Evolutionary conservation across 2,797 vertebrate genomes (phyloP).

Genomic region (Microchirus variegatus): DNA sequence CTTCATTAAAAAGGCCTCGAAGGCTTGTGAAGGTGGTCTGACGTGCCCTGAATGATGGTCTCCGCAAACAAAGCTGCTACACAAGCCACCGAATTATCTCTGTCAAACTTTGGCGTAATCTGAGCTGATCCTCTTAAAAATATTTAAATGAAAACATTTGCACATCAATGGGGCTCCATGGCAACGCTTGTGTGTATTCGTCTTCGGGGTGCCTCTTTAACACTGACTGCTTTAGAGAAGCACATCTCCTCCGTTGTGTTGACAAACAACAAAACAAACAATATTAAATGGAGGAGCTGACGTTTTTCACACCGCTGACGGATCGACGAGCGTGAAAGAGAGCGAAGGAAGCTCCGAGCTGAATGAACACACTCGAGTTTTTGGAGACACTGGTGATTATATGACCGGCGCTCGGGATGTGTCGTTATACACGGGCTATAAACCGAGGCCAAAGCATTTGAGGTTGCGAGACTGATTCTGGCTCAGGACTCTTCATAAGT

Average conservation of each 20-base stretch:
- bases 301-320: conserved; percentile 78
- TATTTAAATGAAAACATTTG: conserved; percentile 88
- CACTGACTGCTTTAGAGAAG: conserved; percentile 83
- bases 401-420: conserved; percentile 68
- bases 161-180: conserved; percentile 86
- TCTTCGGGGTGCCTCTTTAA: conserved; percentile 85
- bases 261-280: conserved; percentile 89
- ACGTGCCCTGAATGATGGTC: conserved; percentile 86
- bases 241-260: conserved; percentile 86
- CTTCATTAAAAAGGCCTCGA: conserved; percentile 82
- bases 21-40: conserved; percentile 83
- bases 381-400: conserved; percentile 69
- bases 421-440: conserved; percentile 67
- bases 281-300: conserved; percentile 81
- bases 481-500: conserved; percentile 61
- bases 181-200: conserved; percentile 86
- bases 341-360: conserved; percentile 52
- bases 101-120: conserved; percentile 90
- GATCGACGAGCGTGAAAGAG: conserved; percentile 76
- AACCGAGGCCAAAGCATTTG: conserved; percentile 59
- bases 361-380: conserved; percentile 75
- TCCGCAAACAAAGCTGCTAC: conserved; percentile 85
- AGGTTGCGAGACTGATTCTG: conserved; percentile 62
- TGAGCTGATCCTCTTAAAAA: conserved; percentile 89
- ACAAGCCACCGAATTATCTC: conserved; percentile 88